Conservation (phyloP, 30 jellyfish, hydroid and myxozoan species). For the Aurelia aurita complex sp. Pacific region DNA sequence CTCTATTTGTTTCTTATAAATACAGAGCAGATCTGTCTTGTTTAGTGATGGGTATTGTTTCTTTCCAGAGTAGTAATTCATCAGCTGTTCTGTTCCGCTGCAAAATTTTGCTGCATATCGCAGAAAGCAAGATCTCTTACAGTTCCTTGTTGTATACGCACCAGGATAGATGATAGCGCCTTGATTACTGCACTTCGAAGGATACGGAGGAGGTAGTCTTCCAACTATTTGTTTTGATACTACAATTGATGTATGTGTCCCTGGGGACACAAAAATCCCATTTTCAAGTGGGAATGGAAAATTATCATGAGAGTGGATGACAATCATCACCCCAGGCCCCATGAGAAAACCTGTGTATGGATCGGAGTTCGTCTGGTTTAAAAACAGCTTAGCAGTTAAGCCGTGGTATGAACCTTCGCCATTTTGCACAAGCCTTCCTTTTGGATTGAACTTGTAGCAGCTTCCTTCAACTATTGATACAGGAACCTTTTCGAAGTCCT, state of each 20-base stretch:
- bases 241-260: not conserved
- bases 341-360: not conserved
- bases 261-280: conserved; percentile 4
- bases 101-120: no score
- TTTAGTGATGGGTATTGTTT: not conserved
- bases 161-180: not conserved
- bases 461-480: not conserved
- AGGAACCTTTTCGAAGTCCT: not conserved
- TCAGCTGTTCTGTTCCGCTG: no score
- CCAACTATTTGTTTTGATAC: not conserved
- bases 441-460: not conserved
- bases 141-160: not conserved
- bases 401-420: not conserved
- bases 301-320: not conserved
- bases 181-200: not conserved
- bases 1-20: not conserved
- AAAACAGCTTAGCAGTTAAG: not conserved
- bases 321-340: not conserved
- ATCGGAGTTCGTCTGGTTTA: not conserved
- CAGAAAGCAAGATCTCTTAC: conserved; percentile 1
- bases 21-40: not conserved
- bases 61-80: no score
- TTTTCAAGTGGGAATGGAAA: conserved; percentile 1
- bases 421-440: not conserved
- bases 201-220: conserved; percentile 7